Evolutionary conservation across 92 coral and sea anemone species (phyloP).

Genomic region (Parazoanthus atlanticus): DNA sequence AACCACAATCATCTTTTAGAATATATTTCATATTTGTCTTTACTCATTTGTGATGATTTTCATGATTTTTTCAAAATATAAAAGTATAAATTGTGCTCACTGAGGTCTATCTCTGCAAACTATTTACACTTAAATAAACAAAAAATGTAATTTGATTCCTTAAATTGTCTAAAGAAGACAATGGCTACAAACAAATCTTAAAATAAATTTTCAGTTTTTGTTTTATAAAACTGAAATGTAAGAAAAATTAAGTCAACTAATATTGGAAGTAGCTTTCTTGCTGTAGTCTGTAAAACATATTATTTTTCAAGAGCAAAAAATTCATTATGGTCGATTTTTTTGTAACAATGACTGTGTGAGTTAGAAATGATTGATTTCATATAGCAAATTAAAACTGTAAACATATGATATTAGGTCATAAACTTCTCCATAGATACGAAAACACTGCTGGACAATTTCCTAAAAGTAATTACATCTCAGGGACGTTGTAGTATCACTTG

Average conservation of each 20-base stretch:
- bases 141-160: background rate
- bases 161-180: background rate
- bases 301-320: too few species aligned
- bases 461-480: background rate
- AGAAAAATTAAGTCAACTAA: too few species aligned
- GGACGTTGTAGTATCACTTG: background rate
- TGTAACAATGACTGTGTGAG: too few species aligned
- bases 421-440: background rate
- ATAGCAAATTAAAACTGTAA: background rate
- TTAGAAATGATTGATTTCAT: background rate
- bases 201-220: too few species aligned
- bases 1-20: background rate
- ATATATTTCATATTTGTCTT: background rate
- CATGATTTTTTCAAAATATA: too few species aligned
- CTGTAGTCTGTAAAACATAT: background rate
- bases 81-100: background rate
- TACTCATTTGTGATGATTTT: too few species aligned
- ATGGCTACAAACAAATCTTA: background rate
- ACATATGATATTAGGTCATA: background rate
- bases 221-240: background rate
- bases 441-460: background rate
- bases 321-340: too few species aligned
- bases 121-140: background rate
- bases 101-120: background rate
- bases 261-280: background rate